A percentile compares a stretch with the other conserved stretches of the same genome.
phyloP scores from a whole-genome alignment of 2,797 vertebrate genomes.

The Lacerta viridis region DNA sequence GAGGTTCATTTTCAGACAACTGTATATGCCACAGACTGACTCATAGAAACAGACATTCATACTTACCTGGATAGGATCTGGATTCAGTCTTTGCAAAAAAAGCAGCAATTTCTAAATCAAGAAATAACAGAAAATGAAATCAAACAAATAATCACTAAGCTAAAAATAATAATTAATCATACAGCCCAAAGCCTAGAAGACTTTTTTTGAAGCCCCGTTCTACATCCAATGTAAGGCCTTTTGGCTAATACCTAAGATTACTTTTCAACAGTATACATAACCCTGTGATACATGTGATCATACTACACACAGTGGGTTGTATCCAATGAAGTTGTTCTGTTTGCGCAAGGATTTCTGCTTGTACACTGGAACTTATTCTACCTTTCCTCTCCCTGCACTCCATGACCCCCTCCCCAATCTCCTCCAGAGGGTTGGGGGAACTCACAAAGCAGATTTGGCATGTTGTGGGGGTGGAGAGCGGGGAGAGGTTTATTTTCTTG shows the following conservation, averaged over 20 bases:
- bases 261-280: not conserved
- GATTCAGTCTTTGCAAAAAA: conserved; percentile 43
- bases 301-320: too few species aligned
- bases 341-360: too few species aligned
- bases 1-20: not conserved
- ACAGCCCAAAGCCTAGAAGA: not conserved
- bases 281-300: not conserved
- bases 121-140: conserved; percentile 45
- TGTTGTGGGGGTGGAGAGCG: too few species aligned
- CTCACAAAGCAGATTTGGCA: too few species aligned
- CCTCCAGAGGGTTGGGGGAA: too few species aligned
- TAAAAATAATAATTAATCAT: conserved; percentile 3
- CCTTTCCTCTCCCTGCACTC: too few species aligned
- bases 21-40: conserved; percentile 15
- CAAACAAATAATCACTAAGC: conserved; percentile 24
- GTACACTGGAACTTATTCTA: too few species aligned
- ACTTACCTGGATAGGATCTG: conserved; percentile 37
- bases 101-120: conserved; percentile 48
- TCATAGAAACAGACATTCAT: conserved; percentile 30
- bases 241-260: not conserved
- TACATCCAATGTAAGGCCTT: not conserved
- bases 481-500: too few species aligned
- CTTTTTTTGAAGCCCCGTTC: not conserved
- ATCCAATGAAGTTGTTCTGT: too few species aligned
- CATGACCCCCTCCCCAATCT: too few species aligned